A percentile compares a stretch with the other conserved stretches of the same genome.
phyloP scores from a whole-genome alignment of 2,113 vertebrate species.

The Patagioenas fasciata region DNA sequence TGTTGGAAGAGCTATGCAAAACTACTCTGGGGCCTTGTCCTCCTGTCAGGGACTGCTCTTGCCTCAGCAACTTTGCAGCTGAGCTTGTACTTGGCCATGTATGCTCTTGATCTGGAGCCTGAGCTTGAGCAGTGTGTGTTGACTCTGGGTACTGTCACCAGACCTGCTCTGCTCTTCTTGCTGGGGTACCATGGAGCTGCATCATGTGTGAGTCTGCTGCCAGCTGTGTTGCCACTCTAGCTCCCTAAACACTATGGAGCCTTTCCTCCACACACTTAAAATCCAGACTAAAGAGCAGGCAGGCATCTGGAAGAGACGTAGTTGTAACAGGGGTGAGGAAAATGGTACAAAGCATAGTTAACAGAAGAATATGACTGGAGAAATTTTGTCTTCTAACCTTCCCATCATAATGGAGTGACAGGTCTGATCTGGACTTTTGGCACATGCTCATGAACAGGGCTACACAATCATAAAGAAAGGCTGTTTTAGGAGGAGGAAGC shows the following conservation, averaged over 20 bases:
- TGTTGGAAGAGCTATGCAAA: neutral
- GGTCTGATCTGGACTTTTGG: neutral
- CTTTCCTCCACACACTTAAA: neutral
- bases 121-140: neutral
- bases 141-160: neutral
- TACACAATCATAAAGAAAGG: neutral
- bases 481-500: rapidly evolving
- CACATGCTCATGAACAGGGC: neutral
- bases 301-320: neutral
- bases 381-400: neutral
- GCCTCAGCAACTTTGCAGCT: neutral
- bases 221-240: rapidly evolving
- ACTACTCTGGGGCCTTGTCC: neutral
- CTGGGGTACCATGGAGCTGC: neutral
- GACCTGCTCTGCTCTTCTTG: neutral
- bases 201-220: neutral
- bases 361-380: neutral
- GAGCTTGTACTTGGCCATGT: neutral
- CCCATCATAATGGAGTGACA: neutral
- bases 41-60: neutral
- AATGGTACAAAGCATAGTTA: neutral
- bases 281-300: neutral
- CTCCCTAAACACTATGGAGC: neutral
- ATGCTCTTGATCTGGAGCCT: neutral
- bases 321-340: neutral